These are phyloP conservation scores for Nanorana parkeri DNA, from an alignment of 2,113 vertebrate genomes.

Conservation along the genomic window DNA sequence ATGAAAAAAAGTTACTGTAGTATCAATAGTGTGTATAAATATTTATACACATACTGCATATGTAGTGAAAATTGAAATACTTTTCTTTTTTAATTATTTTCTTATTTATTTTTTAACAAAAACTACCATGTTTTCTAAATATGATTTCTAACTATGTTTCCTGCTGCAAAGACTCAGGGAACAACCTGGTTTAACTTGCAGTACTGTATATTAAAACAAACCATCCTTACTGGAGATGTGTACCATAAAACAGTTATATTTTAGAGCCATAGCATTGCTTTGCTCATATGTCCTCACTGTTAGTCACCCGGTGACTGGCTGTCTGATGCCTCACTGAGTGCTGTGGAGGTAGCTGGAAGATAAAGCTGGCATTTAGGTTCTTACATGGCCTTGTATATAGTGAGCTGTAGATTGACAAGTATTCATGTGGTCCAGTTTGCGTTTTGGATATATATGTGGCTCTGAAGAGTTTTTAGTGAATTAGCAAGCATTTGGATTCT, in stretches of 20 bases:
- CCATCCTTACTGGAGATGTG: slow-evolving; percentile 4
- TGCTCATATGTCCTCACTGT: not conserved
- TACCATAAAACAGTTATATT: not conserved
- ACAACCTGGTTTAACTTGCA: not conserved
- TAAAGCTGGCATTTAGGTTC: not conserved
- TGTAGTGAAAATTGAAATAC: not conserved
- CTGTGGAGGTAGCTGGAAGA: slow-evolving; percentile 29
- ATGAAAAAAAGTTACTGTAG: slow-evolving; percentile 34
- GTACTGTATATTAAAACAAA: not conserved
- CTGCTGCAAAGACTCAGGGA: slow-evolving; percentile 1
- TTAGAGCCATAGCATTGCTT: not conserved
- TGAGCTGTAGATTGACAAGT: not conserved
- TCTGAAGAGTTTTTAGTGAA: not conserved
- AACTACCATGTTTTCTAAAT: slow-evolving; percentile 16
- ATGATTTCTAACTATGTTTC: slow-evolving; percentile 20
- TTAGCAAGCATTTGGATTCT: not conserved
- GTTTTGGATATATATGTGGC: not conserved
- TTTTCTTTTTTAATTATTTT: not conserved
- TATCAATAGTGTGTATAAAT: slow-evolving; percentile 16
- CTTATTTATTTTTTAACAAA: not conserved
- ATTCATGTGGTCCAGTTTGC: not conserved
- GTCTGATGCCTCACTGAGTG: slow-evolving; percentile 1
- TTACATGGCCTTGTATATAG: too few species aligned
- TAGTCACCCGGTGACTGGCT: not conserved
- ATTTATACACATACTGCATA: slow-evolving; percentile 17